phyloP scores from a whole-genome alignment of 2,797 vertebrate genomes.

The Bufotes viridis region DNA sequence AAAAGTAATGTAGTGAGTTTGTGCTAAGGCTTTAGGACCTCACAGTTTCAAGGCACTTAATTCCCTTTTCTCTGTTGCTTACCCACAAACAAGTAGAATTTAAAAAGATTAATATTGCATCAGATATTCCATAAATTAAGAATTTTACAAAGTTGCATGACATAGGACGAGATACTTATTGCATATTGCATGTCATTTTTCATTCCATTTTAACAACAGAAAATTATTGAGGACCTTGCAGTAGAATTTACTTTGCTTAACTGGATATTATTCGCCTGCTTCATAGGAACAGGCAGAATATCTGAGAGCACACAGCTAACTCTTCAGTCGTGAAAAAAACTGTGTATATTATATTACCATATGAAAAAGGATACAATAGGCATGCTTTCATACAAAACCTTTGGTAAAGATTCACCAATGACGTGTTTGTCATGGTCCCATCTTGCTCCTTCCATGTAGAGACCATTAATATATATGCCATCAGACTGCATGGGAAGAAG shows the following conservation, averaged over 20 bases:
- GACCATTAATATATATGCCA: constrained; percentile 63
- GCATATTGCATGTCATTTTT: background rate
- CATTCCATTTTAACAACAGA: background rate
- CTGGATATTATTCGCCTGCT: background rate
- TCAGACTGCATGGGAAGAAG: constrained; percentile 36
- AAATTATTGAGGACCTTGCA: background rate
- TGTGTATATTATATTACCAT: background rate
- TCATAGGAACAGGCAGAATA: background rate
- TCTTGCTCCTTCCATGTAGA: constrained; percentile 63
- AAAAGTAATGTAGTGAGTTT: background rate
- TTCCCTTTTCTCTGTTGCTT: background rate
- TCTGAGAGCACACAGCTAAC: background rate
- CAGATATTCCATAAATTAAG: background rate
- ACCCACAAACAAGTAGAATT: background rate
- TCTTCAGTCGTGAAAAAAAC: background rate
- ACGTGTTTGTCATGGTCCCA: constrained; percentile 56
- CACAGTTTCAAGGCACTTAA: background rate
- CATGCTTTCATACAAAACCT: constrained; percentile 62
- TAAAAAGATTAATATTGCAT: background rate
- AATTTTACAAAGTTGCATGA: background rate
- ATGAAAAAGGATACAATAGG: constrained; percentile 63
- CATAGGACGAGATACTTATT: background rate
- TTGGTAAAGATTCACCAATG: constrained; percentile 61
- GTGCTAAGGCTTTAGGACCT: background rate
- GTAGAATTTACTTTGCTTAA: background rate